Conservation (phyloP, 2,113 vertebrate species). For the Vulpes vulpes region DNA sequence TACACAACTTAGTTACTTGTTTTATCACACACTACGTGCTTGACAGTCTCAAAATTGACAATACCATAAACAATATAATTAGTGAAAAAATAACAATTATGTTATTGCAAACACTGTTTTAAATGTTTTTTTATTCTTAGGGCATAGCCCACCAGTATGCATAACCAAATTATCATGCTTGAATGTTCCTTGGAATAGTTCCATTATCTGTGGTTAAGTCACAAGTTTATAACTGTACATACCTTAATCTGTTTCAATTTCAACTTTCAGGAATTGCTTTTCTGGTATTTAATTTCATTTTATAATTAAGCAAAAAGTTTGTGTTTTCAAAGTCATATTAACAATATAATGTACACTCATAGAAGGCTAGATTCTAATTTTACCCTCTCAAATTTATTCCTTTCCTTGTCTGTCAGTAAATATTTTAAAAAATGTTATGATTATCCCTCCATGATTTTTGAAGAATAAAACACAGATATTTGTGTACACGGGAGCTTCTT, state of each 20-base stretch:
- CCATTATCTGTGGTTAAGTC: background rate
- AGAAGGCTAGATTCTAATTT: background rate
- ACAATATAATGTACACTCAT: background rate
- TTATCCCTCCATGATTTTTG: background rate
- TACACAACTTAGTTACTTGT: background rate
- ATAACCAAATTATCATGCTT: background rate
- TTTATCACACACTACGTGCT: background rate
- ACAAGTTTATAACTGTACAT: background rate
- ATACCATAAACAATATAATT: background rate
- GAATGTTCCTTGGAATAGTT: background rate
- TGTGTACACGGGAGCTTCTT: background rate
- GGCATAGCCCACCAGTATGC: background rate
- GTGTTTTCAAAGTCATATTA: background rate
- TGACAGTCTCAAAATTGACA: background rate
- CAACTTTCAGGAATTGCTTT: background rate
- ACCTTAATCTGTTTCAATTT: background rate
- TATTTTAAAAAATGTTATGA: background rate
- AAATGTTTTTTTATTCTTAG: background rate
- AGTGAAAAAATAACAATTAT: background rate
- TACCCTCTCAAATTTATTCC: background rate
- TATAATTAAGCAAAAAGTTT: background rate
- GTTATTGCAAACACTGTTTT: background rate
- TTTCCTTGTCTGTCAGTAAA: background rate
- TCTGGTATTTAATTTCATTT: background rate
- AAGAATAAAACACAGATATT: background rate